Evolutionary conservation across 2,888 invertebrate genomes (phyloP).

Genomic region (Eucera pruinosa): DNA sequence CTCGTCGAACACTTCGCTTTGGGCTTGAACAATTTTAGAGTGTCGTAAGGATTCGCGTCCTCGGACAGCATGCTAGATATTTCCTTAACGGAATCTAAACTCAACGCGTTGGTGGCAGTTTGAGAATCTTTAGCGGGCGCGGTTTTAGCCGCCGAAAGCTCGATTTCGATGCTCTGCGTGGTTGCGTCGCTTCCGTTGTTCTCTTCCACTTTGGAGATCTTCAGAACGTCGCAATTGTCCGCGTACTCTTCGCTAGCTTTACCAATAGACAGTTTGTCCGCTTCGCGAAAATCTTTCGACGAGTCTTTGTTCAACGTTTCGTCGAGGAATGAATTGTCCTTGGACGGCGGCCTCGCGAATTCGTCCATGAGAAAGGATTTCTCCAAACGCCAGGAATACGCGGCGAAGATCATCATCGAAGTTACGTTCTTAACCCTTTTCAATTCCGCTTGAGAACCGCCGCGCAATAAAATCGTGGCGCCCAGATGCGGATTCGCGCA

Average conservation of each 20-base stretch:
- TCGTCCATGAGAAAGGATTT: conserved; percentile 95
- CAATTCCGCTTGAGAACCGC: conserved; percentile 89
- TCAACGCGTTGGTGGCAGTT: conserved; percentile 59
- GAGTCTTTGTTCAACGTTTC: conserved; percentile 75
- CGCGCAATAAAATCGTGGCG: conserved; percentile 94
- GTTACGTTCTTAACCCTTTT: conserved; percentile 93
- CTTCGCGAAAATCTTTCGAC: conserved; percentile 39
- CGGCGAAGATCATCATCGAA: conserved; percentile 91
- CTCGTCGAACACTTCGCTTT: conserved; percentile 61
- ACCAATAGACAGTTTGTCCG: conserved; percentile 69
- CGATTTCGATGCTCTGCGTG: conserved; percentile 46
- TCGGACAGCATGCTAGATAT: conserved; percentile 75
- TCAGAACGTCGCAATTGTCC: conserved; percentile 41
- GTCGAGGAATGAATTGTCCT: conserved; percentile 85
- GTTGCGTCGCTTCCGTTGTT: conserved; percentile 31
- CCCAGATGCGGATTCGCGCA: conserved; percentile 93
- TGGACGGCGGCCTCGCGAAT: conserved; percentile 90
- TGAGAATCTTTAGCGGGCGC: conserved; percentile 49
- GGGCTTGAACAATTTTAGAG: conserved; percentile 79
- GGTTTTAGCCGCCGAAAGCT: conserved; percentile 47
- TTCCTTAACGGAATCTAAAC: conserved; percentile 68
- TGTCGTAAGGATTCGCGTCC: conserved; percentile 79
- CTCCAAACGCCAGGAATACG: conserved; percentile 97
- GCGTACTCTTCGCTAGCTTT: conserved; percentile 70
- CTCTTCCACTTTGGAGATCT: conserved; percentile 35